A percentile compares a stretch with the other conserved stretches of the same genome.
phyloP scores from a whole-genome alignment of 2,113 vertebrate genomes.

The Bathybates hornii region DNA sequence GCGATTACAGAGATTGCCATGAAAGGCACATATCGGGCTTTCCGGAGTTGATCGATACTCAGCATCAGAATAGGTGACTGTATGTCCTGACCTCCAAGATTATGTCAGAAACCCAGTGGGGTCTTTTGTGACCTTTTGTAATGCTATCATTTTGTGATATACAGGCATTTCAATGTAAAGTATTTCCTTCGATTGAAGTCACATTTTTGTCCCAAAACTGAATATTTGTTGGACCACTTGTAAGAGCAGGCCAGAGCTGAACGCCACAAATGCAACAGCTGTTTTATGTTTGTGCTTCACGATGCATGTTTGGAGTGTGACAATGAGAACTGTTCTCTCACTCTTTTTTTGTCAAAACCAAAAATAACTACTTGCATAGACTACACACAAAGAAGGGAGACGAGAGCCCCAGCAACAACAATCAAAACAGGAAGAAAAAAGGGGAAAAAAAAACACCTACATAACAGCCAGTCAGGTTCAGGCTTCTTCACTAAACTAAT shows the following conservation, averaged over 20 bases:
- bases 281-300: neutral
- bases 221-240: neutral
- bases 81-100: slow-evolving; percentile 16
- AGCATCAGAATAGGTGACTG: slow-evolving; percentile 7
- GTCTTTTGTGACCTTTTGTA: slow-evolving; percentile 2
- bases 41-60: slow-evolving; percentile 35
- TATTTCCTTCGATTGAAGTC: neutral
- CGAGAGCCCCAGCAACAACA: rapidly evolving
- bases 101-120: neutral
- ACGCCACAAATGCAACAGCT: neutral
- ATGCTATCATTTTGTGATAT: neutral
- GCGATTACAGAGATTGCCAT: slow-evolving; percentile 47
- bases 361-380: neutral
- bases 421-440: neutral
- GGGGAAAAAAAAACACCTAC: neutral
- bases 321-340: neutral
- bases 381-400: neutral
- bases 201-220: neutral
- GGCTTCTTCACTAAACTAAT: neutral
- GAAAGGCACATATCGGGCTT: slow-evolving; percentile 32
- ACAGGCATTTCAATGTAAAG: neutral
- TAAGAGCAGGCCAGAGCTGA: neutral
- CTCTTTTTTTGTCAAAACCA: neutral
- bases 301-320: neutral
- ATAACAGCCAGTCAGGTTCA: neutral